phyloP scores from a whole-genome alignment of 2,888 invertebrate species.

The Dicyrtomina minuta region DNA sequence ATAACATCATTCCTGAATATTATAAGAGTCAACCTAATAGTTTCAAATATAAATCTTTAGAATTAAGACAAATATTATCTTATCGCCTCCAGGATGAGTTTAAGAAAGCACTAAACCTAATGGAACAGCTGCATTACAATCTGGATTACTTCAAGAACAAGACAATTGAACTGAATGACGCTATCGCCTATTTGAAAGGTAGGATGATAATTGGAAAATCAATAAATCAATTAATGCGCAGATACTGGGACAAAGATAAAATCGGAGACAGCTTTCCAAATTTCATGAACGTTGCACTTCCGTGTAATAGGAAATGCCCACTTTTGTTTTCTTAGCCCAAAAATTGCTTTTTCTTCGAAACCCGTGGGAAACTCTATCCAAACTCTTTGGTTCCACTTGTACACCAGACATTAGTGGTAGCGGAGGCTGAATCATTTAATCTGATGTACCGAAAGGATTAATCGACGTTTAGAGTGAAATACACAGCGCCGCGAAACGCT shows the following conservation, averaged over 20 bases:
- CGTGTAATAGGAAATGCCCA: conserved; percentile 36
- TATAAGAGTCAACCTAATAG: too few relatives aligned
- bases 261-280: conserved; percentile 29
- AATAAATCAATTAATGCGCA: conserved; percentile 11
- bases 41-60: too few relatives aligned
- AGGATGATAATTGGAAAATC: conserved; percentile 22
- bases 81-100: background rate
- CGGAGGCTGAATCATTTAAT: conserved; percentile 34
- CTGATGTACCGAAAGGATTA: conserved; percentile 20
- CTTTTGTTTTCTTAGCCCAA: conserved; percentile 16
- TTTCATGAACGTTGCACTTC: conserved; percentile 31
- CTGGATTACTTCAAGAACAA: conserved; percentile 12
- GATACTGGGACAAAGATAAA: conserved; percentile 26
- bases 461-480: conserved; percentile 29
- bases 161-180: conserved; percentile 1
- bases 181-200: conserved; percentile 23
- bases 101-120: too few relatives aligned
- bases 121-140: too few relatives aligned
- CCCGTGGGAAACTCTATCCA: conserved; percentile 10
- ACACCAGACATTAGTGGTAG: background rate
- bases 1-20: too few relatives aligned
- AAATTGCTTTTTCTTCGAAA: conserved; percentile 8
- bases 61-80: too few relatives aligned
- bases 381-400: conserved; percentile 24
- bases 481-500: conserved; percentile 33